phyloP scores from a whole-genome alignment of 2,797 vertebrate genomes.

The Hapalemur alaotrensis region DNA sequence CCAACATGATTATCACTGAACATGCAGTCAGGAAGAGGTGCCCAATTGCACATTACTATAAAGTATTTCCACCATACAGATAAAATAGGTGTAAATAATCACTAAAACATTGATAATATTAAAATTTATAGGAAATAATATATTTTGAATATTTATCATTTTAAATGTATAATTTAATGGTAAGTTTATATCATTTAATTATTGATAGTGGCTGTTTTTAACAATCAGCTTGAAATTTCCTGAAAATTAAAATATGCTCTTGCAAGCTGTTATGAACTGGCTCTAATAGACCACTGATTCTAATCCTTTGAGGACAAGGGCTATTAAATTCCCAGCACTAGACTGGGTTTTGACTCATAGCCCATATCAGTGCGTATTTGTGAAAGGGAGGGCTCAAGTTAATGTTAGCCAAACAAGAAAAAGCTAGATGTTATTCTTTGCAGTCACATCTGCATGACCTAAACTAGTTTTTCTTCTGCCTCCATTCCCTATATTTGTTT shows the following conservation, averaged over 20 bases:
- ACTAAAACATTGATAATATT: background rate
- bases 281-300: background rate
- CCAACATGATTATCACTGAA: background rate
- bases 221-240: background rate
- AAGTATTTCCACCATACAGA: background rate
- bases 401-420: background rate
- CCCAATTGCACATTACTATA: background rate
- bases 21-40: background rate
- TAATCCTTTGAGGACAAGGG: background rate
- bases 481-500: background rate
- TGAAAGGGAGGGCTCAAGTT: background rate
- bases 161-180: background rate
- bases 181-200: background rate
- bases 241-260: background rate
- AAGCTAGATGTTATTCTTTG: background rate
- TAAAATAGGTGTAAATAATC: background rate
- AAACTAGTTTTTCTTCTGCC: background rate
- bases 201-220: background rate
- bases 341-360: background rate
- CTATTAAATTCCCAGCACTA: background rate
- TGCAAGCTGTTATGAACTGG: background rate
- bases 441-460: background rate
- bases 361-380: background rate
- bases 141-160: background rate
- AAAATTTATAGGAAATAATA: background rate